Percentiles rank a stretch among this genome's conserved stretches.
phyloP scores from a whole-genome alignment of 2,113 vertebrate species.

The Nematolebias whitei region DNA sequence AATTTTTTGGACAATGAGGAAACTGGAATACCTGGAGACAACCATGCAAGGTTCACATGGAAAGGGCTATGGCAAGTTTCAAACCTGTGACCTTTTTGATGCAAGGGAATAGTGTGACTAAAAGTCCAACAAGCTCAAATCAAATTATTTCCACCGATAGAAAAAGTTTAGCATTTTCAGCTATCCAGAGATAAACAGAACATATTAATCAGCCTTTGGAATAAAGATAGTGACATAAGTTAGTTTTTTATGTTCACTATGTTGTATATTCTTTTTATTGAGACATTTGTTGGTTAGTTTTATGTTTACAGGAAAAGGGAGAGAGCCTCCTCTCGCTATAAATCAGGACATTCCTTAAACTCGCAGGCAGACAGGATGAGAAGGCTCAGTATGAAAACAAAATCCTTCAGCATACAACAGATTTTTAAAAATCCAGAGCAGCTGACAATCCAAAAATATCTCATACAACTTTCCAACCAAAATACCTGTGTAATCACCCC shows the following conservation, averaged over 20 bases:
- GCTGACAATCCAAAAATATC: not conserved
- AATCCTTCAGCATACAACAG: not conserved
- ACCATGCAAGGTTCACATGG: no score
- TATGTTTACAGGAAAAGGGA: constrained; percentile 30
- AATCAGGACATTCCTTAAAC: constrained; percentile 56
- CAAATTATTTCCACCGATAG: not conserved
- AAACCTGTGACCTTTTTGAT: no score
- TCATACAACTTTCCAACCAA: not conserved
- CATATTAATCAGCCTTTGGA: no score
- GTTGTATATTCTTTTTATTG: constrained; percentile 3
- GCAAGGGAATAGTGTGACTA: no score
- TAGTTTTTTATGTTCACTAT: no score
- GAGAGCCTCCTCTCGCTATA: constrained; percentile 61
- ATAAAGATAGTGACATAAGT: no score
- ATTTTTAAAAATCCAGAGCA: not conserved
- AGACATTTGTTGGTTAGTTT: constrained; percentile 31
- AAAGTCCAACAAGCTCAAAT: not conserved
- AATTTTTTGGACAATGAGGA: no score
- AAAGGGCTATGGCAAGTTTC: no score
- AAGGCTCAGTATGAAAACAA: not conserved
- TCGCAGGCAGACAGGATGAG: no score
- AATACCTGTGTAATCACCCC: not conserved
- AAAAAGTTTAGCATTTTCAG: not conserved
- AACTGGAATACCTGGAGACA: no score
- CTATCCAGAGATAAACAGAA: no score